Percentiles rank a stretch among this genome's conserved stretches.
Conservation (phyloP, 92 coral and sea anemone species). For the Palythoa caribaeorum region DNA sequence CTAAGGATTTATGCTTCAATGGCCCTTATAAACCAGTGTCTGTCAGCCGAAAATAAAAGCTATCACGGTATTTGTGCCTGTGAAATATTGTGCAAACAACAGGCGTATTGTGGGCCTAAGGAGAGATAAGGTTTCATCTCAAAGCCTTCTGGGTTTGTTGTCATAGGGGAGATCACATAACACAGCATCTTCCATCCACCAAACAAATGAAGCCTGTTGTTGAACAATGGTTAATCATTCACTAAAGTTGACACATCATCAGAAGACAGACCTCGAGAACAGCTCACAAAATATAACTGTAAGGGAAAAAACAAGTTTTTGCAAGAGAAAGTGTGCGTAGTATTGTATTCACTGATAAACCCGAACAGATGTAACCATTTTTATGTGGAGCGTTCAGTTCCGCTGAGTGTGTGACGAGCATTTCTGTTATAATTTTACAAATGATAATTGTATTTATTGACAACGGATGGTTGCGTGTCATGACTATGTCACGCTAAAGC, state of each 20-base stretch:
- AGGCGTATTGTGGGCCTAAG: constrained; percentile 39
- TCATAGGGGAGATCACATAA: constrained; percentile 35
- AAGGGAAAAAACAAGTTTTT: neutral
- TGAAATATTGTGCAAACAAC: constrained; percentile 24
- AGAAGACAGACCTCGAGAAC: neutral
- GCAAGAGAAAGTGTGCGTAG: neutral
- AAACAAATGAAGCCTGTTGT: constrained; percentile 46
- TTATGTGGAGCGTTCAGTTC: neutral
- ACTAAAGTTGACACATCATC: constrained; percentile 26
- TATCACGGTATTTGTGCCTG: constrained; percentile 26
- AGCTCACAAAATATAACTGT: neutral
- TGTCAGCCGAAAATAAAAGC: constrained; percentile 31
- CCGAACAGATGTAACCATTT: neutral
- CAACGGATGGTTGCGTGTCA: neutral
- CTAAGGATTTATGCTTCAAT: constrained; percentile 29
- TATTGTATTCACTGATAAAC: neutral
- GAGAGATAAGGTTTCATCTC: constrained; percentile 29
- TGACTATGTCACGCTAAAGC: neutral
- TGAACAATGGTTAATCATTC: constrained; percentile 35
- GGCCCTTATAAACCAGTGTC: constrained; percentile 30
- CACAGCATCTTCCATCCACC: neutral
- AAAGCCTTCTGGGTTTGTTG: constrained; percentile 32
- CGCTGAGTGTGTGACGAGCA: neutral
- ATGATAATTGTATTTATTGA: neutral
- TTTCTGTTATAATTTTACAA: neutral